Evolutionary conservation across 92 coral and sea anemone genomes (phyloP).

Genomic region (Chrysogorgia sp.): DNA sequence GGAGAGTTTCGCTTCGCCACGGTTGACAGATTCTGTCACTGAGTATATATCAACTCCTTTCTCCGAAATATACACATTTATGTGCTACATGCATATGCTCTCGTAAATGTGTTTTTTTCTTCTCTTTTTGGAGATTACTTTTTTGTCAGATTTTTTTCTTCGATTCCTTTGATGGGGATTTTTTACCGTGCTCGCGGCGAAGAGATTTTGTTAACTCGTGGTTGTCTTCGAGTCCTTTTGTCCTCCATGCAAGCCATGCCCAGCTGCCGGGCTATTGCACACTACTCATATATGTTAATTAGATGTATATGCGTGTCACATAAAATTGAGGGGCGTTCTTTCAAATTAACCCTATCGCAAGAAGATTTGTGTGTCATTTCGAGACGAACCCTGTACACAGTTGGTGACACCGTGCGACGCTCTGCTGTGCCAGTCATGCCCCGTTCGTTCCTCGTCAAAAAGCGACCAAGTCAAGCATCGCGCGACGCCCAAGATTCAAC

Average conservation of each 20-base stretch:
- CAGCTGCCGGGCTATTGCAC: slow-evolving; percentile 29
- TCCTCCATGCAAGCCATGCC: slow-evolving; percentile 27
- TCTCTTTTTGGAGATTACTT: too few species aligned
- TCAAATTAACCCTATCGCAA: slow-evolving; percentile 41
- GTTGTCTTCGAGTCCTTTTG: slow-evolving; percentile 16
- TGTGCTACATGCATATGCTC: too few species aligned
- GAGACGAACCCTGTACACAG: background rate
- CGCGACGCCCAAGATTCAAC: background rate
- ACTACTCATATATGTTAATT: slow-evolving; percentile 26
- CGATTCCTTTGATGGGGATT: too few species aligned
- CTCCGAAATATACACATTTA: too few species aligned
- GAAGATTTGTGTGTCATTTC: slow-evolving; percentile 28
- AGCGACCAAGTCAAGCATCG: background rate
- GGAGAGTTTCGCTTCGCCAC: too few species aligned
- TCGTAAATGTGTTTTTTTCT: too few species aligned
- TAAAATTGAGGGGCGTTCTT: slow-evolving; percentile 10
- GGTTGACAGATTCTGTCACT: too few species aligned
- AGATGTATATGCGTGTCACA: slow-evolving; percentile 37
- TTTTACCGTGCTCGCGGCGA: too few species aligned
- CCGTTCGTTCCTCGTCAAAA: slow-evolving; percentile 78
- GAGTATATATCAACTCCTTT: too few species aligned
- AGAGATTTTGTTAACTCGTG: background rate
- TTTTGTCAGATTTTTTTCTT: too few species aligned
- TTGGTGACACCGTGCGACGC: slow-evolving; percentile 34
- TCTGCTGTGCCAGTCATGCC: slow-evolving; percentile 62